Evolutionary conservation across 2,888 invertebrate species (phyloP), one percentile per base, ranked within the genome.

Genomic region (Phyto melanocephala): DNA sequence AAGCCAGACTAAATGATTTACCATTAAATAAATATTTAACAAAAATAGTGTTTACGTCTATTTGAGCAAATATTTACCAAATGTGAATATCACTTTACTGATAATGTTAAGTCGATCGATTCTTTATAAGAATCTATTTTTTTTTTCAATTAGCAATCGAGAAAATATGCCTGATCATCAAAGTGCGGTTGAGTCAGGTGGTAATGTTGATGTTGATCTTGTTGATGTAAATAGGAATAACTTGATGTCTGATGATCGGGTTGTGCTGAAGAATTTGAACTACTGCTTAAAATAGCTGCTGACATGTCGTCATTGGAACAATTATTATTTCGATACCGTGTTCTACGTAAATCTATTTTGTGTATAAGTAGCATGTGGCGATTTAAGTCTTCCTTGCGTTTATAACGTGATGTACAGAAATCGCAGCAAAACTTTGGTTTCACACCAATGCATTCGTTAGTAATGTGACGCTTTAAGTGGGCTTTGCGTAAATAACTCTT

Each of bases 401-500:
- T 86, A 76, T 88, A 88, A 63, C 86, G 85, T 20, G 87, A 85
- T 24, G 86, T 84, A 80, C 88, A 88, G 13, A 86, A 68, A 28
- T 85, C 84, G 81, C 88, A 88, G 56, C 86, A 84, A 82, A 86
- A 89, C 84, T 87, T 88, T 17, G 79, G 82, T 45, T 11, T 28
- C 84, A 17, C 86, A 67, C 87, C 87, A 75, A 88, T 87, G 74
- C 89, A 89, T 82, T 88, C 88, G 74, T 87, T 86, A 6, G 85
- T 86, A 8, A 87, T 86, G 77, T 89, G 88, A 7, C 89, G 87
- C 68, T 87, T 87, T 4, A 88, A 84, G 76, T 89, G 88, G 5
- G 87, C 87, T 75, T 88, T 88, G 22, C 88, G 86, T 63, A 87
- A 81, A 80, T 88, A 89, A 79, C 88, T 89, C 72, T 86, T 88